Evolutionary conservation across 2,797 vertebrate species (phyloP), one percentile per base, ranked within the genome.

Genomic region (Propithecus deckenii): DNA sequence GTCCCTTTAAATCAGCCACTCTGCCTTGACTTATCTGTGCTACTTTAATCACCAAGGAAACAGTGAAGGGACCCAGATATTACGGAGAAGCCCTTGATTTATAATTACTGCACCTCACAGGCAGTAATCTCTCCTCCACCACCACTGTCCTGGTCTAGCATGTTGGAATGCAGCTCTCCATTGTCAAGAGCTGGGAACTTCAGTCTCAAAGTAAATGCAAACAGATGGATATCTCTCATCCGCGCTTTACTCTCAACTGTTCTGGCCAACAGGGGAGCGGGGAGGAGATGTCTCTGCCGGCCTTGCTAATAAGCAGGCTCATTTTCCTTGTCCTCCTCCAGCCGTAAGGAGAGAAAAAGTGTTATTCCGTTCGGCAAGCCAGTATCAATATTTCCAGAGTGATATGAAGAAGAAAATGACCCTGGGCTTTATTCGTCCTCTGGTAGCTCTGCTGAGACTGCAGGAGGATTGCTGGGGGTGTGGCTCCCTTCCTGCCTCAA

Each of bases 141-240:
- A 55, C 30, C 48, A 92, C 84, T n/a, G 46, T 96, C 96, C 94
- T 95, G 38, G 79, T 72, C 81, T 90, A 25, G 38, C 30, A 0
- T n/a, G 83, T 67, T 85, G 84, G 94, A 93, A 92, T 59, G 91
- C 59, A 18, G 75, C 52, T 76, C 96, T 89, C 97, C 9, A 3
- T 91, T 88, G 41, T 94, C 93, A 85, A 71, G 81, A 95, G 89
- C n/a, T 0, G 0, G 96, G 97, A 97, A 95, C 97, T 96, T 86
- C 96, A 95, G 97, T 80, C 74, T 97, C 97, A 97, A 92, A 98
- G 98, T 97, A 98, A 97, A 96, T 97, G 97, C 86, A 98, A 97
- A 98, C 97, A 97, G 98, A 96, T 57, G 15, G 59, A 25, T 96
- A 28, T 95, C 95, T 93, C 91, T 96, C 83, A 80, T 95, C 94